Evolutionary conservation across 1,140 invertebrate genomes (phyloP).

Genomic region (Drosophila varians): DNA sequence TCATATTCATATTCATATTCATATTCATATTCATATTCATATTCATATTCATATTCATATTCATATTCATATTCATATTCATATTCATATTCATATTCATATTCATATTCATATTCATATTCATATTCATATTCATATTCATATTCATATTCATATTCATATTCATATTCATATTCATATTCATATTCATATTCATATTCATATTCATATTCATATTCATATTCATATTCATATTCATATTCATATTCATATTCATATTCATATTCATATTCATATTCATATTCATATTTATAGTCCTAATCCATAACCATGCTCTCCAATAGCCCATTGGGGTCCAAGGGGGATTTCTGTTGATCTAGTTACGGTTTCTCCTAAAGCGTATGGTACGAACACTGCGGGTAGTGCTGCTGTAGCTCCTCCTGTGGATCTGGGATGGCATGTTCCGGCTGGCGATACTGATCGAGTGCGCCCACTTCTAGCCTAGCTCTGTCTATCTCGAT

Average conservation of each 20-base stretch:
- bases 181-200: no score
- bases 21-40: no score
- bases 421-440: constrained; percentile 19
- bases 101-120: no score
- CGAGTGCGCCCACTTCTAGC: constrained; percentile 5
- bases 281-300: constrained; percentile 19
- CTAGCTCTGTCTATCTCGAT: constrained; percentile 17
- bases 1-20: constrained; percentile 4
- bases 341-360: neutral
- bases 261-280: constrained; percentile 13
- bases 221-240: constrained; percentile 10
- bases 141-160: neutral
- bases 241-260: no score
- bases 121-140: constrained; percentile 11
- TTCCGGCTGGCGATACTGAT: constrained; percentile 17
- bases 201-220: constrained; percentile 5
- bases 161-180: no score
- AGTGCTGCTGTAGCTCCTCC: constrained; percentile 43
- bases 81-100: no score
- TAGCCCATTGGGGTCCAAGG: neutral
- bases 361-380: constrained; percentile 55
- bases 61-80: constrained; percentile 1
- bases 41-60: no score
- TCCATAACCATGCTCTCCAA: constrained; percentile 7
- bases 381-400: constrained; percentile 61